These are phyloP conservation scores for Xanthorhoe spadicearia DNA, from an alignment of 2,888 invertebrate species.

Conservation along the genomic window DNA sequence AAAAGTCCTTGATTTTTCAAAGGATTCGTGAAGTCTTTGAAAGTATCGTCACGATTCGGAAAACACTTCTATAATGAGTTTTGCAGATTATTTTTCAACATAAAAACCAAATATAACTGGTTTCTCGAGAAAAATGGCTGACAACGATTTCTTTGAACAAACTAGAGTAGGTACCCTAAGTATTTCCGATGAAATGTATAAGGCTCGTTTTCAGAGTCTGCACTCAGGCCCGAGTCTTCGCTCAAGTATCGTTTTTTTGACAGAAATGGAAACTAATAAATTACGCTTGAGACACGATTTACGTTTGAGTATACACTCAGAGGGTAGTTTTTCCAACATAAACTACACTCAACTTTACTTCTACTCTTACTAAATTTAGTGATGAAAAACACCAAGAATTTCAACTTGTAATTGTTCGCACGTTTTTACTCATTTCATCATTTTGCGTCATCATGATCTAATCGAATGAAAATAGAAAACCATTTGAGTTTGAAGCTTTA, in stretches of 20 bases:
- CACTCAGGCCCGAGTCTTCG: too few species aligned
- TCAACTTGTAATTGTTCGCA: conserved; percentile 4
- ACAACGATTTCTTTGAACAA: too few species aligned
- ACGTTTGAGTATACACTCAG: too few species aligned
- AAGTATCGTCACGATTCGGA: not conserved
- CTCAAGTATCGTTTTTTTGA: too few species aligned
- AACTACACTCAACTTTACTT: too few species aligned
- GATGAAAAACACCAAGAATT: conserved; percentile 10
- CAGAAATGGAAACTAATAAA: too few species aligned
- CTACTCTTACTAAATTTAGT: too few species aligned
- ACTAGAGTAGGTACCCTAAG: too few species aligned
- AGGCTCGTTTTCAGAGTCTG: too few species aligned
- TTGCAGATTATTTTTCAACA: not conserved
- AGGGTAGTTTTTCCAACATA: too few species aligned
- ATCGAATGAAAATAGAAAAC: conserved; percentile 35
- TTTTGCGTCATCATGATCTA: conserved; percentile 27
- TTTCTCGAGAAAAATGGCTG: not conserved
- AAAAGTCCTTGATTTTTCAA: not conserved
- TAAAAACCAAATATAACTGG: not conserved
- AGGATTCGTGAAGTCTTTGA: not conserved
- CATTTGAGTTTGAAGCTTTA: conserved; percentile 10
- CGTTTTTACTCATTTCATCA: conserved; percentile 14
- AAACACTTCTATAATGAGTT: not conserved
- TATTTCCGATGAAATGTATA: too few species aligned
- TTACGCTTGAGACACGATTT: too few species aligned